A percentile compares a stretch with the other conserved stretches of the same genome.
phyloP scores from a whole-genome alignment of 2,113 vertebrate species.

The Puffinus mauretanicus region DNA sequence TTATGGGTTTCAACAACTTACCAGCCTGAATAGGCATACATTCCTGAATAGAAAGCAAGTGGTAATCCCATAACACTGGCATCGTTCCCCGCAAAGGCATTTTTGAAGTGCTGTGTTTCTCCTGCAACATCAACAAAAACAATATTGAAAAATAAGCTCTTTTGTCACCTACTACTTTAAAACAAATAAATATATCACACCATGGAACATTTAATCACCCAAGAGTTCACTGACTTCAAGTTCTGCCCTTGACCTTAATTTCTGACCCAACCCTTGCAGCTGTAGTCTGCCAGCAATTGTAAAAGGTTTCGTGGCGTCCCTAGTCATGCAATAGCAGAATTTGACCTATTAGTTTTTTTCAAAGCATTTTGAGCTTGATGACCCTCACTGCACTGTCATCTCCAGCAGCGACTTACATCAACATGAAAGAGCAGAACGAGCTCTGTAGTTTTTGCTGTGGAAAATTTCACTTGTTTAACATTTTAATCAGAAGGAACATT shows the following conservation, averaged over 20 bases:
- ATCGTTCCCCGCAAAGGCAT: conserved; percentile 84
- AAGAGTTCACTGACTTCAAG: not conserved
- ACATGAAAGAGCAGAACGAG: not conserved
- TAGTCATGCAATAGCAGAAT: not conserved
- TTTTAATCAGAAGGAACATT: not conserved
- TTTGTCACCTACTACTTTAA: not conserved
- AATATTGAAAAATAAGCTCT: not conserved
- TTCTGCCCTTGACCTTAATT: not conserved
- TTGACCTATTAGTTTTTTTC: not conserved
- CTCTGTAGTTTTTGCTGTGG: not conserved
- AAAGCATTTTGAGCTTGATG: not conserved
- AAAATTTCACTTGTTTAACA: not conserved
- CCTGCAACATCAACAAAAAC: conserved; percentile 75
- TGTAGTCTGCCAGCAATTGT: not conserved
- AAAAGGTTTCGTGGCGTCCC: not conserved
- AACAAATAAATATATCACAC: not conserved
- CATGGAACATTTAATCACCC: not conserved
- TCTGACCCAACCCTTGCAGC: not conserved
- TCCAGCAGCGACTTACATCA: not conserved
- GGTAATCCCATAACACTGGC: conserved; percentile 84
- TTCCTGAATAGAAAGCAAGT: conserved; percentile 96
- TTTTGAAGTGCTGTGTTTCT: conserved; percentile 89
- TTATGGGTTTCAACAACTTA: conserved; percentile 70
- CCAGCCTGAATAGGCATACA: conserved; percentile 98
- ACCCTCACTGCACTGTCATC: not conserved